phyloP scores from a whole-genome alignment of 2,113 vertebrate genomes.

The Petroica traversi region DNA sequence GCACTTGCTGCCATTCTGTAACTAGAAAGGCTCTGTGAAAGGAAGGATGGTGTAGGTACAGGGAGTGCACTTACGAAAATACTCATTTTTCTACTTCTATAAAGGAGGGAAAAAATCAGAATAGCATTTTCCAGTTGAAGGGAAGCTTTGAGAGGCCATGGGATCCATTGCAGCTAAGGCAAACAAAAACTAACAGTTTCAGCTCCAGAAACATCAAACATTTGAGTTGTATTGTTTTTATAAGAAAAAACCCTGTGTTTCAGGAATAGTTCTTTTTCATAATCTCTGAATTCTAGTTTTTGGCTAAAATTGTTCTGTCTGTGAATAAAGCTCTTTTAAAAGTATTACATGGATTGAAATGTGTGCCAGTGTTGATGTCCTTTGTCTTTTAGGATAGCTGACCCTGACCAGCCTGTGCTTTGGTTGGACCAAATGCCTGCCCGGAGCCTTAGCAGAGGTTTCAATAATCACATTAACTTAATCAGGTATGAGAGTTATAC shows the following conservation, averaged over 20 bases:
- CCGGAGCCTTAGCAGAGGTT: slow-evolving; percentile 91
- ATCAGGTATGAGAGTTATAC: slow-evolving; percentile 81
- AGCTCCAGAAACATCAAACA: background rate
- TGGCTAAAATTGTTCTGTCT: background rate
- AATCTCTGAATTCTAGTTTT: background rate
- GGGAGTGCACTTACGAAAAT: background rate
- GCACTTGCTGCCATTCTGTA: background rate
- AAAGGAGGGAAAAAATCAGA: background rate
- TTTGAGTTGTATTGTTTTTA: background rate
- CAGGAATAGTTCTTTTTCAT: background rate
- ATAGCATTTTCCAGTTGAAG: background rate
- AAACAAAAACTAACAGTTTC: background rate
- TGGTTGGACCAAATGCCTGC: slow-evolving; percentile 99
- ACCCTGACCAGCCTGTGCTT: slow-evolving; percentile 95
- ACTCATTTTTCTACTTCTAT: background rate
- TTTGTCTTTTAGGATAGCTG: slow-evolving; percentile 83
- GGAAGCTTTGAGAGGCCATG: background rate
- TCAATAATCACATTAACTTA: slow-evolving; percentile 98
- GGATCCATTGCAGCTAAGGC: background rate
- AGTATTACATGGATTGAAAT: background rate
- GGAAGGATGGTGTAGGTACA: background rate
- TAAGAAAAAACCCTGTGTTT: fast-evolving
- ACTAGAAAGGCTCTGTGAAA: background rate
- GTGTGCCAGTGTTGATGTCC: background rate
- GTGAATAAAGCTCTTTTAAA: background rate